Conservation (phyloP, 2,888 invertebrate genomes). For the Drosophila aldrichi region DNA sequence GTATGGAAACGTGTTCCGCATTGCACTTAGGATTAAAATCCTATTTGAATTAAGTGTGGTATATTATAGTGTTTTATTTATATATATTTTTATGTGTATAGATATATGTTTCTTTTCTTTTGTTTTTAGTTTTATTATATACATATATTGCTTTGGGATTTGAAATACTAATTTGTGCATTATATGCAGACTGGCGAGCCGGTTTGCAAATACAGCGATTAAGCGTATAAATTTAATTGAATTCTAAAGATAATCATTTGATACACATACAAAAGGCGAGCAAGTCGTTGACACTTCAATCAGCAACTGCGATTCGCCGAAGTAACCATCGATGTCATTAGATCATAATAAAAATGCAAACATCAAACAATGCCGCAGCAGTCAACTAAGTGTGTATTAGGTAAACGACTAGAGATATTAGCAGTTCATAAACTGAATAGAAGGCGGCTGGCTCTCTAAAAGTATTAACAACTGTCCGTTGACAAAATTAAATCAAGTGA, state of each 20-base stretch:
- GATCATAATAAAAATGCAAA: constrained; percentile 26
- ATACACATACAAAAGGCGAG: constrained; percentile 17
- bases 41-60: background rate
- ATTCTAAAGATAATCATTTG: constrained; percentile 31
- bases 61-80: background rate
- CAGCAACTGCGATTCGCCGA: constrained; percentile 6
- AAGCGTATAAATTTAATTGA: constrained; percentile 38
- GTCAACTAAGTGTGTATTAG: constrained; percentile 1
- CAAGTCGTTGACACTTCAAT: constrained; percentile 58
- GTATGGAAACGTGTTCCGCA: constrained; percentile 10
- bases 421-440: constrained; percentile 30
- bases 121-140: background rate
- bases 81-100: background rate
- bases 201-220: constrained; percentile 50
- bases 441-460: constrained; percentile 13
- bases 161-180: constrained; percentile 5
- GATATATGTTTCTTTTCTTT: background rate
- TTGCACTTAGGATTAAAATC: constrained; percentile 2
- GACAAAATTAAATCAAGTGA: background rate
- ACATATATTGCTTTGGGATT: constrained; percentile 30
- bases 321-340: constrained; percentile 31
- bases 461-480: constrained; percentile 2
- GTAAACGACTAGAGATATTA: constrained; percentile 43
- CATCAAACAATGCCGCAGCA: constrained; percentile 35
- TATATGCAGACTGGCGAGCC: constrained; percentile 38